Conservation (phyloP, 2,113 vertebrate genomes). For the Mesocricetus auratus region DNA sequence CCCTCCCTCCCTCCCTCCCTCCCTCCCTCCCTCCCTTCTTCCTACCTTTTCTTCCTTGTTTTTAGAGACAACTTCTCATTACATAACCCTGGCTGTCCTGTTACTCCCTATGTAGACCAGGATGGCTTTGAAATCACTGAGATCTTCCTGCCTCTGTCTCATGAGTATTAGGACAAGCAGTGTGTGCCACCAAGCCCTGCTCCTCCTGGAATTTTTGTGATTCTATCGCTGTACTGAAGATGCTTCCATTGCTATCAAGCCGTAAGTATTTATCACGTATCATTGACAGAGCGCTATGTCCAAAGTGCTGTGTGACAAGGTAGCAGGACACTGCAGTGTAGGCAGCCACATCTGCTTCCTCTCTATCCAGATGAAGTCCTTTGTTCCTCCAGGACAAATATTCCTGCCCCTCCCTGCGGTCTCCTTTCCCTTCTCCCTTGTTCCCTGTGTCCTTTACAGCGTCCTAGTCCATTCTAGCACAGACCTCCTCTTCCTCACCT, state of each 20-base stretch:
- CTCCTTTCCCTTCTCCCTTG: background rate
- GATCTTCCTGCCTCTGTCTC: background rate
- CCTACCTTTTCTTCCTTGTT: background rate
- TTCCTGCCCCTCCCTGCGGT: background rate
- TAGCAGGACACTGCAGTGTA: background rate
- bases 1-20: background rate
- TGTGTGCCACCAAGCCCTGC: background rate
- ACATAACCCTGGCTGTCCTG: background rate
- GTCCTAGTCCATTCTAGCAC: background rate
- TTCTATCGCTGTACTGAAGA: background rate
- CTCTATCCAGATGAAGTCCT: background rate
- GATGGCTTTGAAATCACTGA: background rate
- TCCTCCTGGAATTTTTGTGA: background rate
- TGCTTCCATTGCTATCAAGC: background rate
- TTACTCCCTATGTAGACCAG: background rate
- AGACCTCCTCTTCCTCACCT: background rate
- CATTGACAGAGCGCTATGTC: background rate
- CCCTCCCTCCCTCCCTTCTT: fast-evolving
- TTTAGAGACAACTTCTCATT: background rate
- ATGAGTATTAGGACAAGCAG: background rate
- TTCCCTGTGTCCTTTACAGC: background rate
- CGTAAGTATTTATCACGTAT: background rate
- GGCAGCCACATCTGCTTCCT: background rate
- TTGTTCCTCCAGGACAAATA: background rate
- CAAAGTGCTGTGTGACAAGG: background rate